These are phyloP conservation scores for Agrotis ipsilon DNA, from an alignment of 2,888 invertebrate species.

Conservation along the genomic window DNA sequence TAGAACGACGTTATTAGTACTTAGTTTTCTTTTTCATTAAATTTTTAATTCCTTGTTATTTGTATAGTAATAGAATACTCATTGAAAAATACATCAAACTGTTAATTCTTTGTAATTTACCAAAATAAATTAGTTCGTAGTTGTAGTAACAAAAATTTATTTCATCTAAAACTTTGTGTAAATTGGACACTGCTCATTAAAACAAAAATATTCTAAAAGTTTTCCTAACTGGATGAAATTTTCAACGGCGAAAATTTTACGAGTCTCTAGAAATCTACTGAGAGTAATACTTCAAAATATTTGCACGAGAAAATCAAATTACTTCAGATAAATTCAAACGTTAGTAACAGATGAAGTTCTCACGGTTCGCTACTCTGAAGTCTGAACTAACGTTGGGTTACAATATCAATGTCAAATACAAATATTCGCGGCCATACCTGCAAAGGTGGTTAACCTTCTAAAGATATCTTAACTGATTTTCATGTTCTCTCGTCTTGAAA, in stretches of 20 bases:
- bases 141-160: too few relatives aligned
- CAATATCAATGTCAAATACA: slow-evolving; percentile 17
- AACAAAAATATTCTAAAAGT: slow-evolving; percentile 25
- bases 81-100: too few relatives aligned
- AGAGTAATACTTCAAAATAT: slow-evolving; percentile 38
- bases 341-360: slow-evolving; percentile 1
- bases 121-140: not conserved
- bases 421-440: not conserved
- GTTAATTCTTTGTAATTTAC: not conserved
- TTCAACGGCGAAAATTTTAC: slow-evolving; percentile 8
- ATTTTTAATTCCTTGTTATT: too few relatives aligned
- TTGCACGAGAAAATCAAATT: slow-evolving; percentile 31
- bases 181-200: slow-evolving; percentile 7
- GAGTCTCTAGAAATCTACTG: slow-evolving; percentile 11
- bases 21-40: too few relatives aligned
- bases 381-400: slow-evolving; percentile 6
- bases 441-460: too few relatives aligned
- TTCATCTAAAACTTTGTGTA: not conserved
- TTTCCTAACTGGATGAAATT: slow-evolving; percentile 8
- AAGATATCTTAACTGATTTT: not conserved
- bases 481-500: not conserved
- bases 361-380: not conserved
- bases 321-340: slow-evolving; percentile 17
- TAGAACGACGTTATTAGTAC: not conserved
- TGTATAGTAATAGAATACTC: too few relatives aligned